A percentile compares a stretch with the other conserved stretches of the same genome.
Evolutionary conservation across 2,888 invertebrate species (phyloP).

Genomic region (Ommatoiulus sabulosus): DNA sequence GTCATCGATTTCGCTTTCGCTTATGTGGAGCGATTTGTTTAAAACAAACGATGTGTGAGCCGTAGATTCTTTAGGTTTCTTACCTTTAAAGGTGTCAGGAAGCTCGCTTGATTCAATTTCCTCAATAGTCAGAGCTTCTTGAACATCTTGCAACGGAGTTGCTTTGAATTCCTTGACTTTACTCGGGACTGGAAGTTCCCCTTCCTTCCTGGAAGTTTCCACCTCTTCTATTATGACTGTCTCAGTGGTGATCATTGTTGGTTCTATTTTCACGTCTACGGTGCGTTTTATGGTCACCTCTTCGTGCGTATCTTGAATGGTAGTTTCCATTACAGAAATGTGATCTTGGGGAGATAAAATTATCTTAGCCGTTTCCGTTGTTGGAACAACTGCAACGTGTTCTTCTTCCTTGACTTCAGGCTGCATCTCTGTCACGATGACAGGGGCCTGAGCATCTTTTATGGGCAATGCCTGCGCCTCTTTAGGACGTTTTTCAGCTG

Average conservation of each 20-base stretch:
- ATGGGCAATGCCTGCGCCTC: conserved; percentile 1
- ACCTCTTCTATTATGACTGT: conserved; percentile 43
- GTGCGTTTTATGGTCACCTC: conserved; percentile 34
- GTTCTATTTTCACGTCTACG: conserved; percentile 32
- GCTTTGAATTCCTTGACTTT: conserved; percentile 45
- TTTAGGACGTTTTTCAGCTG: background rate
- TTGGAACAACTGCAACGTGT: background rate
- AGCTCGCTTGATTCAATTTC: conserved; percentile 11
- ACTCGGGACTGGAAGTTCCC: background rate
- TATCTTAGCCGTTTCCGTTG: background rate
- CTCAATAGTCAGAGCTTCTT: conserved; percentile 49
- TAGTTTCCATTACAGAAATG: conserved; percentile 50
- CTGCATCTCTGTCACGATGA: conserved; percentile 45
- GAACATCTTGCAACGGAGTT: background rate
- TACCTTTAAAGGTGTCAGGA: conserved; percentile 36
- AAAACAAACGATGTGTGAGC: conserved; percentile 28
- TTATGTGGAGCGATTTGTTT: background rate
- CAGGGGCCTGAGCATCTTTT: background rate
- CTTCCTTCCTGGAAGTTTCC: conserved; percentile 46
- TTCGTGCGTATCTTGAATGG: conserved; percentile 21
- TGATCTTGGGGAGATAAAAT: conserved; percentile 30
- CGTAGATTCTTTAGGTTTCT: conserved; percentile 42
- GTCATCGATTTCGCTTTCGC: conserved; percentile 45
- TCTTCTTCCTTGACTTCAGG: conserved; percentile 57
- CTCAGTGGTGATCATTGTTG: conserved; percentile 23